These are phyloP conservation scores for Poeciliopsis turrubarensis DNA, from an alignment of 2,113 vertebrate species.

Conservation along the genomic window DNA sequence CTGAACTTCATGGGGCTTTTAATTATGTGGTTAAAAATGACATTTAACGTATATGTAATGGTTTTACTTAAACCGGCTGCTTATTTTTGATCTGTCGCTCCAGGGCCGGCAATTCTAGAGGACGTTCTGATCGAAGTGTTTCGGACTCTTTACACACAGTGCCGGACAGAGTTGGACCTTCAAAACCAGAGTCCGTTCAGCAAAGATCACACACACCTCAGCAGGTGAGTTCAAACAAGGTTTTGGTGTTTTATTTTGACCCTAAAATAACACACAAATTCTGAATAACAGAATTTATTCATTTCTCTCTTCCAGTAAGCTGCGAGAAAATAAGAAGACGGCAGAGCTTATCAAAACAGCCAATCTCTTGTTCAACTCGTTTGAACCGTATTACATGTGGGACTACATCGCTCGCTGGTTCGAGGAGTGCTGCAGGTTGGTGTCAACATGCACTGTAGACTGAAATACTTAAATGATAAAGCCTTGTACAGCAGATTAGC, in stretches of 20 bases:
- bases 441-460: background rate
- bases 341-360: conserved; percentile 98
- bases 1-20: background rate
- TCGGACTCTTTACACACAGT: conserved; percentile 92
- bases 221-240: conserved; percentile 82
- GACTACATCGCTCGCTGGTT: conserved; percentile 98
- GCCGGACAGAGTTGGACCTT: conserved; percentile 92
- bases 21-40: background rate
- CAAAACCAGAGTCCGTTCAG: conserved; percentile 91
- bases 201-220: conserved; percentile 95
- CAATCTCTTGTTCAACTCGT: conserved; percentile 98
- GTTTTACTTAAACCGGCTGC: background rate
- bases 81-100: conserved; percentile 7
- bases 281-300: background rate
- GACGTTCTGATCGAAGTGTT: conserved; percentile 98
- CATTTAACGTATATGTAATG: background rate
- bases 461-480: background rate
- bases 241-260: background rate
- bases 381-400: conserved; percentile 99
- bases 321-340: conserved; percentile 97
- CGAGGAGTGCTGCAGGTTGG: conserved; percentile 97
- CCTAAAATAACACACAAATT: too few species aligned
- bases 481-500: background rate
- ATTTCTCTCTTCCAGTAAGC: conserved; percentile 83
- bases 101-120: conserved; percentile 96